These are phyloP conservation scores for Cataglyphis livida DNA, from an alignment of 2,888 invertebrate species.

Conservation along the genomic window DNA sequence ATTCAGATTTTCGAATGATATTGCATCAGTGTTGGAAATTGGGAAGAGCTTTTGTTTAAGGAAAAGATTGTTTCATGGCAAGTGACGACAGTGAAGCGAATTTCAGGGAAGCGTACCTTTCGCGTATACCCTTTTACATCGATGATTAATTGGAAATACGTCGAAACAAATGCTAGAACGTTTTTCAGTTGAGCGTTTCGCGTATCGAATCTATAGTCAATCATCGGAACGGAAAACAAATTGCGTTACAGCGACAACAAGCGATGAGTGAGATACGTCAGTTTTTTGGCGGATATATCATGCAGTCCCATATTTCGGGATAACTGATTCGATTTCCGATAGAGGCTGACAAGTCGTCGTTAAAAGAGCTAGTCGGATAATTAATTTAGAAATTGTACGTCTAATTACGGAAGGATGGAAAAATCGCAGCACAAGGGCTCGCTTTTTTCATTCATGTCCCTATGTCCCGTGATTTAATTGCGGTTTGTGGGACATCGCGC, in stretches of 20 bases:
- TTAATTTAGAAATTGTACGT: constrained; percentile 58
- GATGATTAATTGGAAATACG: constrained; percentile 13
- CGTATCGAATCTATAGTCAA: constrained; percentile 30
- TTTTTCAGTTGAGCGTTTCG: constrained; percentile 16
- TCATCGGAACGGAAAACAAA: constrained; percentile 54
- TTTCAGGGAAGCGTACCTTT: background rate
- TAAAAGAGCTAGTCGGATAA: constrained; percentile 48
- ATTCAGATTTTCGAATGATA: background rate
- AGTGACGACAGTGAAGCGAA: background rate
- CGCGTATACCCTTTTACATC: background rate
- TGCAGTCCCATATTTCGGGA: background rate
- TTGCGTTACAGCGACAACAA: constrained; percentile 35
- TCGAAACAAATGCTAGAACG: background rate
- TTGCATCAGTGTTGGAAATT: background rate
- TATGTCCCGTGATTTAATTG: constrained; percentile 22
- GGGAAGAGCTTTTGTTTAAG: background rate
- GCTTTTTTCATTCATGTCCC: background rate
- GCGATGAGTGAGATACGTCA: constrained; percentile 39
- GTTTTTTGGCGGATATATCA: constrained; percentile 7
- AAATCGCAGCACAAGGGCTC: constrained; percentile 3
- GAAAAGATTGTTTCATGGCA: background rate
- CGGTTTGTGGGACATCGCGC: background rate
- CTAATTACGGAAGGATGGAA: constrained; percentile 7
- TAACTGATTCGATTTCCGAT: constrained; percentile 64
- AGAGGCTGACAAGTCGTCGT: constrained; percentile 28